A percentile compares a stretch with the other conserved stretches of the same genome.
phyloP scores from a whole-genome alignment of 2,797 vertebrate species.

The Notoglanidium macrostoma region DNA sequence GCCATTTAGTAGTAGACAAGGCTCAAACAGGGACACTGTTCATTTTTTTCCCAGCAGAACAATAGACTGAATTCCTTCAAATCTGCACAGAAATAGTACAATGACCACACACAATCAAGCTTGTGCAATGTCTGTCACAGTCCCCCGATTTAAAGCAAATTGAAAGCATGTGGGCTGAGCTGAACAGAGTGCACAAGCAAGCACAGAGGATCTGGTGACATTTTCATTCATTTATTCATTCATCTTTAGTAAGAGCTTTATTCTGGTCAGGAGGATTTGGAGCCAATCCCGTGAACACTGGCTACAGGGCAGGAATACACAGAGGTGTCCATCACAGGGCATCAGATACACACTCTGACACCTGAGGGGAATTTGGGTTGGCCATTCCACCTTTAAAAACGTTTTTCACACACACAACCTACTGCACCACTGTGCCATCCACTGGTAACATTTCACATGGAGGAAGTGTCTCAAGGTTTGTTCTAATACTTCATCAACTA shows the following conservation, averaged over 20 bases:
- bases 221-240: slow-evolving; percentile 20
- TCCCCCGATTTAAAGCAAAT: not conserved
- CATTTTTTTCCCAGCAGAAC: slow-evolving; percentile 16
- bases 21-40: slow-evolving; percentile 4
- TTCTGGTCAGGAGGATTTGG: slow-evolving; percentile 11
- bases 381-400: not conserved
- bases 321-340: not conserved
- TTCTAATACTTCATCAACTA: not conserved
- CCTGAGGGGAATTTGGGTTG: not conserved
- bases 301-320: slow-evolving; percentile 11
- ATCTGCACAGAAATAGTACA: not conserved
- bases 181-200: not conserved
- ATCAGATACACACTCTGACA: slow-evolving; percentile 1
- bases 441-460: slow-evolving; percentile 4
- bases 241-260: not conserved
- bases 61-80: not conserved
- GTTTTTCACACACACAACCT: not conserved
- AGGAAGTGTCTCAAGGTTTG: slow-evolving; percentile 7
- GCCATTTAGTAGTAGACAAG: slow-evolving; percentile 14
- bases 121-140: not conserved
- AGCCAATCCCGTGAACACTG: not conserved
- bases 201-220: slow-evolving; percentile 14
- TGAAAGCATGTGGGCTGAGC: not conserved
- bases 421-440: not conserved
- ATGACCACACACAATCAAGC: slow-evolving; percentile 16